These are phyloP conservation scores for Lepisosteus oculatus DNA, from an alignment of 2,113 vertebrate species.

Conservation along the genomic window DNA sequence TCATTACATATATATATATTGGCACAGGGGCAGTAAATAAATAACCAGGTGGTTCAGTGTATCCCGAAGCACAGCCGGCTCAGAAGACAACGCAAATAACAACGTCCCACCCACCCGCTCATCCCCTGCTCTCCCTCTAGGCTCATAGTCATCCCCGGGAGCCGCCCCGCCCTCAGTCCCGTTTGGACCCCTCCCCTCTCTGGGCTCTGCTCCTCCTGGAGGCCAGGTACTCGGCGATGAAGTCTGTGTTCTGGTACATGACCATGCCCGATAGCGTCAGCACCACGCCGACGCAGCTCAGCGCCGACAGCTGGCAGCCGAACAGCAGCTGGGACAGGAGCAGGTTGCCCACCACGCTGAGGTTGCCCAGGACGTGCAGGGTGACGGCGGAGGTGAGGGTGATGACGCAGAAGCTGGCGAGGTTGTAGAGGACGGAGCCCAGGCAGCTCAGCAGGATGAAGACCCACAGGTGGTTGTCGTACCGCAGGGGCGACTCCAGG, in stretches of 20 bases:
- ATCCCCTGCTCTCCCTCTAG: no score
- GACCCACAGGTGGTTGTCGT: conserved; percentile 77
- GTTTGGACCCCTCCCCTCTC: conserved; percentile 11
- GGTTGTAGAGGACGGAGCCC: conserved; percentile 91
- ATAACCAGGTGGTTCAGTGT: no score
- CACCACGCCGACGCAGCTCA: conserved; percentile 82
- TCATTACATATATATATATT: no score
- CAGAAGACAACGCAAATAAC: no score
- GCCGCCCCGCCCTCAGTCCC: conserved; percentile 27
- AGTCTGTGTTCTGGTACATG: conserved; percentile 88
- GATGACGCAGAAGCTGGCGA: conserved; percentile 89
- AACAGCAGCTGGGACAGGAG: conserved; percentile 85
- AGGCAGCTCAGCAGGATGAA: conserved; percentile 92
- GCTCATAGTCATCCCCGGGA: no score
- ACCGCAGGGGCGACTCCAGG: conserved; percentile 64
- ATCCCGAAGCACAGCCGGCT: no score
- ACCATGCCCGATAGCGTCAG: conserved; percentile 85
- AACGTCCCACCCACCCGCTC: no score
- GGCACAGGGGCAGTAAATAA: no score
- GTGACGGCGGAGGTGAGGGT: conserved; percentile 94
- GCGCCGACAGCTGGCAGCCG: conserved; percentile 72
- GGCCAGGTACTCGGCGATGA: conserved; percentile 68
- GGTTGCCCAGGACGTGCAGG: conserved; percentile 89
- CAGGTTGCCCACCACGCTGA: conserved; percentile 89
- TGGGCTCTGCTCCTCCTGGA: conserved; percentile 34